Evolutionary conservation across 2,797 vertebrate genomes (phyloP).

Genomic region (Coccyzus lansbergi): DNA sequence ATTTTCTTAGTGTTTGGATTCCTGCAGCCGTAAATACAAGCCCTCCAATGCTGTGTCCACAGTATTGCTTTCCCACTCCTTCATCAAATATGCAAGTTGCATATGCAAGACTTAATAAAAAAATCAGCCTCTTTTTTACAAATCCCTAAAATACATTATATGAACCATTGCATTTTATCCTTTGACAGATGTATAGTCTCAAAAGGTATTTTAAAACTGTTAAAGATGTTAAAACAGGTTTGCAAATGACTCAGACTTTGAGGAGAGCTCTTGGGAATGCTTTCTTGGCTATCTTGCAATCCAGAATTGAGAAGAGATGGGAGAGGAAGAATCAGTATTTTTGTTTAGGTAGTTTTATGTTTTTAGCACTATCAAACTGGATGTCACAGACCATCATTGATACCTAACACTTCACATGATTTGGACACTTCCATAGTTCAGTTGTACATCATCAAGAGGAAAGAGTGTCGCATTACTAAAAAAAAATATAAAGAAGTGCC

Average conservation of each 20-base stretch:
- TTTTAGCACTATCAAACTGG: background rate
- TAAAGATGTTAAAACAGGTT: constrained; percentile 3
- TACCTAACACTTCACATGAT: background rate
- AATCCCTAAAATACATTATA: background rate
- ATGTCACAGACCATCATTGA: background rate
- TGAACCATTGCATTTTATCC: background rate
- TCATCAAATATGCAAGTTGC: background rate
- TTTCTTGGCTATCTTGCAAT: background rate
- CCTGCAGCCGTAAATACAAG: background rate
- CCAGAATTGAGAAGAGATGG: background rate
- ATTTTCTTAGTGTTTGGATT: background rate
- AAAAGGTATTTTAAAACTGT: background rate
- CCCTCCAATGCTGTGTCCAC: background rate
- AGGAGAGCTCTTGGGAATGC: constrained; percentile 7
- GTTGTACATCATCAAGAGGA: background rate
- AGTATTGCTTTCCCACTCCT: background rate
- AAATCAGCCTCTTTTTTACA: background rate
- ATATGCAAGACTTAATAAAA: background rate
- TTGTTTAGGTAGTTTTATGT: background rate
- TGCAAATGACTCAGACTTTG: background rate
- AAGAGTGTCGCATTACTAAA: background rate
- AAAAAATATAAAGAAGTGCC: background rate
- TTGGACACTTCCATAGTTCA: background rate
- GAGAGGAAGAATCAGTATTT: background rate
- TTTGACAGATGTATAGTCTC: background rate